A percentile compares a stretch with the other conserved stretches of the same genome.
phyloP scores from a whole-genome alignment of 2,113 vertebrate genomes.

The Microtus oregoni region DNA sequence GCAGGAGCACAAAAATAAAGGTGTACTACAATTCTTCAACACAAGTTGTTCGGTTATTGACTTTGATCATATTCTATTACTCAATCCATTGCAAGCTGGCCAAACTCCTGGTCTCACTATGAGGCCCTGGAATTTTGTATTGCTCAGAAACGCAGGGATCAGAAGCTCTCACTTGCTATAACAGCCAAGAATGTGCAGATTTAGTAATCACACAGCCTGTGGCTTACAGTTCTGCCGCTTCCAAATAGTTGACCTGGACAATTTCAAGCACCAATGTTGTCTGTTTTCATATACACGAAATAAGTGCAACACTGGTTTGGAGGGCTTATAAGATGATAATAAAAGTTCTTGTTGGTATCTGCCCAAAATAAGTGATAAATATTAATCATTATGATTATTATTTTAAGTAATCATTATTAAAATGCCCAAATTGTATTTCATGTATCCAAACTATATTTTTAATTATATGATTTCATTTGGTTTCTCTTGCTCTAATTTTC shows the following conservation, averaged over 20 bases:
- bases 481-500: background rate
- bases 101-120: background rate
- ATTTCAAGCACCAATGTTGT: slow-evolving; percentile 33
- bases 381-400: slow-evolving; percentile 6
- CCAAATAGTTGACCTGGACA: background rate
- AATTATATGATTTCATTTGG: background rate
- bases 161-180: background rate
- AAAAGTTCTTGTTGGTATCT: background rate
- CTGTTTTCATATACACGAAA: slow-evolving; percentile 10
- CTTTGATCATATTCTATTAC: background rate
- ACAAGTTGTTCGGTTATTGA: background rate
- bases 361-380: background rate
- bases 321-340: slow-evolving; percentile 11
- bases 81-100: background rate
- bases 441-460: background rate
- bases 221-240: background rate
- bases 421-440: background rate
- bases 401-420: slow-evolving; percentile 39
- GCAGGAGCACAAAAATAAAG: slow-evolving; percentile 26
- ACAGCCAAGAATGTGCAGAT: background rate
- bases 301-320: background rate
- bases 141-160: background rate
- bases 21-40: background rate
- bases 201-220: background rate
- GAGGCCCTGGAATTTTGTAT: background rate